Evolutionary conservation across 2,113 vertebrate species (phyloP), one percentile per base, ranked within the genome.

Genomic region (Anoura caudifer): DNA sequence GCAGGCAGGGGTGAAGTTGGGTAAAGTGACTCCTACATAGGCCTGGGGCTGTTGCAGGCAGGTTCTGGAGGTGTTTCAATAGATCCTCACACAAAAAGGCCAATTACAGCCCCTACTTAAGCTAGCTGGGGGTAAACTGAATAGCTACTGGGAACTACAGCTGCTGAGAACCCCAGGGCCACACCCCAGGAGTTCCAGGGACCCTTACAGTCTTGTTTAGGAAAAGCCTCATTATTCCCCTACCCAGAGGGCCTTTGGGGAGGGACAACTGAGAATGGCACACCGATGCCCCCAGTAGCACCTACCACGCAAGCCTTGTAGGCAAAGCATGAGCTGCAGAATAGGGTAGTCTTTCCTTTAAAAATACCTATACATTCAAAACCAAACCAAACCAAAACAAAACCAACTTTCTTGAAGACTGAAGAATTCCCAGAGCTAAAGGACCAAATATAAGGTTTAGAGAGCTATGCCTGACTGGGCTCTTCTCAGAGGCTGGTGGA

Each of bases 41-140:
- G 19, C 26, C 84, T 65, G 22, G 38, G 36, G 83, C 79, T 90
- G 76, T 70, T 87, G 11, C 1, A 2, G 45, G 80, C 76, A 97
- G 90, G 81, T 94, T 95, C 65, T 76, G 72, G 85, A 90, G 84
- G 69, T 95, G 92, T 97, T 85, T 95, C 90, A 95, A 96, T 54
- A 97, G 81, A 94, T 79, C 70, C 41, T 77, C 96, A 77, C 67
- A 96, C 72, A 95, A 87, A 97, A 91, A 72, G 61, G 52, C 76
- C 72, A 96, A 80, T 94, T 95, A 96, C n/a, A 86, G 47, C 67
- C 73, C 94, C 85, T 75, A 80, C 52, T 82, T 90, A 95, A 96
- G 81, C 84, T 56, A 93, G 79, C 47, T 76, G 4, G 56, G 50
- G 33, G 17, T 92, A 31, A 90, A 85, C 56, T 95, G 75, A 96